phyloP scores from a whole-genome alignment of 92 coral and sea anemone genomes.

The Muricea muricata region DNA sequence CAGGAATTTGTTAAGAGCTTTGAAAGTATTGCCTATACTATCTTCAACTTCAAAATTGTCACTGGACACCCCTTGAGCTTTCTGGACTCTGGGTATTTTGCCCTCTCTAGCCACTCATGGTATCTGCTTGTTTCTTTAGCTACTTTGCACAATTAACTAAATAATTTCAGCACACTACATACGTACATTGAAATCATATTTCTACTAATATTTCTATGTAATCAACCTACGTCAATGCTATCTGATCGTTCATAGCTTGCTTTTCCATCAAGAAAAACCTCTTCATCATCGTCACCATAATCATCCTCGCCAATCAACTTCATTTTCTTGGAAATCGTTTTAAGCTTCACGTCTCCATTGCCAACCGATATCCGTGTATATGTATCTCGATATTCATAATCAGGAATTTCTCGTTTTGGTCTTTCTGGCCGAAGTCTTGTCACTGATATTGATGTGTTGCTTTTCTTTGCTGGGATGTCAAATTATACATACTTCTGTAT shows the following conservation, averaged over 20 bases:
- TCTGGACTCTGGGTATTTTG: too few species aligned
- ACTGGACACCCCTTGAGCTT: too few species aligned
- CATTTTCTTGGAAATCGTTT: constrained; percentile 48
- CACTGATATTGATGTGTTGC: constrained; percentile 65
- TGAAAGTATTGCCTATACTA: too few species aligned
- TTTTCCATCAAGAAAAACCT: constrained; percentile 3
- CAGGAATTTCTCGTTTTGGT: constrained; percentile 91
- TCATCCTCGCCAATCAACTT: constrained; percentile 14
- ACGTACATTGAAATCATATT: too few species aligned
- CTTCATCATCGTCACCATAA: constrained; percentile 34
- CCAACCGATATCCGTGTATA: constrained; percentile 60
- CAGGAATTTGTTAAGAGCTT: too few species aligned
- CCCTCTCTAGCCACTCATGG: too few species aligned
- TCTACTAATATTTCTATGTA: too few species aligned
- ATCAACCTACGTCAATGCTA: constrained; percentile 23
- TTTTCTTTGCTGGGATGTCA: constrained; percentile 49
- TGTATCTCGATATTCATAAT: constrained; percentile 80
- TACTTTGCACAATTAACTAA: too few species aligned
- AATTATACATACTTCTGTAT: too few species aligned
- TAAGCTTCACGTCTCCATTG: constrained; percentile 11
- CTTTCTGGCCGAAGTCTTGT: constrained; percentile 91
- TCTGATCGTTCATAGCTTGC: constrained; percentile 34
- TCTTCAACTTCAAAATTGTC: too few species aligned
- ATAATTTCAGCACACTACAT: too few species aligned
- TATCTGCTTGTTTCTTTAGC: too few species aligned